Conservation (phyloP, 2,797 vertebrate species). For the Sebastes cheni region DNA sequence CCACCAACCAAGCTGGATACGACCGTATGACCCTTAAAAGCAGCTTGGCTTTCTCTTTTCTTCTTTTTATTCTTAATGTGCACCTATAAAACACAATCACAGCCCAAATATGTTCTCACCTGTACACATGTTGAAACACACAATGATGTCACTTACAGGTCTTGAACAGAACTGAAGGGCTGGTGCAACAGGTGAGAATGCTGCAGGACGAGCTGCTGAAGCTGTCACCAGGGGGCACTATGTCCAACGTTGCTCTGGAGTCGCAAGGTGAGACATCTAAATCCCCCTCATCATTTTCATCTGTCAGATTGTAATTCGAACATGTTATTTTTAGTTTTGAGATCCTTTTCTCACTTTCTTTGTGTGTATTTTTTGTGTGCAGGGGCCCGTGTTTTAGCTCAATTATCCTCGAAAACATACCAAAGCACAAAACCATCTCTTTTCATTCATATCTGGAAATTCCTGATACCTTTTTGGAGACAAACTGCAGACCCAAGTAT, state of each 20-base stretch:
- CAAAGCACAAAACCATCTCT: too few relatives aligned
- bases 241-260: neutral
- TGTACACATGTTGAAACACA: neutral
- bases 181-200: neutral
- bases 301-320: neutral
- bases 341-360: neutral
- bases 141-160: neutral
- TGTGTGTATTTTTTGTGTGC: neutral
- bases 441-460: too few relatives aligned
- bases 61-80: too few relatives aligned
- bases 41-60: too few relatives aligned
- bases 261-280: neutral
- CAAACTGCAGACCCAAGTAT: rapidly evolving
- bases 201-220: neutral
- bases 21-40: too few relatives aligned
- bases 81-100: too few relatives aligned
- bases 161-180: neutral
- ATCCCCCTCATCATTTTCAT: neutral
- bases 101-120: too few relatives aligned
- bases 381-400: neutral
- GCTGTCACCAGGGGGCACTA: rapidly evolving
- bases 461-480: neutral
- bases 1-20: too few relatives aligned
- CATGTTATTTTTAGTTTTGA: neutral
- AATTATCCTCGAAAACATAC: neutral